A percentile compares a stretch with the other conserved stretches of the same genome.
Evolutionary conservation across 2,113 vertebrate genomes (phyloP).

Genomic region (Varanus komodoensis): DNA sequence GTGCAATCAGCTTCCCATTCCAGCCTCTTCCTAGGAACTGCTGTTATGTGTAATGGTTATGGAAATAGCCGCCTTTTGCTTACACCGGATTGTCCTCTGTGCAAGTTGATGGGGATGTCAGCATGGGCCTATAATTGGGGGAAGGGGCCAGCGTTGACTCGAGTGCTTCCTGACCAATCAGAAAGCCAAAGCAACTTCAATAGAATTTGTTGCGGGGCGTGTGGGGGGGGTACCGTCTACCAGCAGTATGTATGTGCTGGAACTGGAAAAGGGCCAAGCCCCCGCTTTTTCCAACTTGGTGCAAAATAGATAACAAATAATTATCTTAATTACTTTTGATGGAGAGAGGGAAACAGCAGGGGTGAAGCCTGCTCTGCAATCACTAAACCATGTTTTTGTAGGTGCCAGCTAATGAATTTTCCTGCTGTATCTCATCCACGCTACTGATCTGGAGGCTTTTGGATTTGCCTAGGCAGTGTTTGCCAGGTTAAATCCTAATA

Average conservation of each 20-base stretch:
- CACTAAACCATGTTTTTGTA: conserved; percentile 29
- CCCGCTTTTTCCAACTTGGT: background rate
- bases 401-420: background rate
- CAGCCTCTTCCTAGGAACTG: conserved; percentile 33
- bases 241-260: background rate
- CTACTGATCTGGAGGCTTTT: background rate
- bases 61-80: conserved; percentile 32
- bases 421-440: background rate
- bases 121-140: background rate
- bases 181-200: conserved; percentile 20
- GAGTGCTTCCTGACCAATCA: background rate
- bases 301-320: conserved; percentile 13
- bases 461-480: background rate
- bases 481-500: background rate
- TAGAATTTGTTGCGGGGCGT: too few species aligned
- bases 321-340: background rate
- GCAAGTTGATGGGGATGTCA: background rate
- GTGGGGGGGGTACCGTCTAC: background rate
- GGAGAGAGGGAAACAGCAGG: background rate
- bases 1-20: background rate
- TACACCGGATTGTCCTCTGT: conserved; percentile 27
- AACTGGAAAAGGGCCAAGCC: conserved; percentile 23
- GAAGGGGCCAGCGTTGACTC: background rate
- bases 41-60: conserved; percentile 26
- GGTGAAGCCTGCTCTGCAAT: background rate